Evolutionary conservation across 1,140 invertebrate genomes (phyloP), one percentile per base, ranked within the genome.

Genomic region (Panulirus ornatus): DNA sequence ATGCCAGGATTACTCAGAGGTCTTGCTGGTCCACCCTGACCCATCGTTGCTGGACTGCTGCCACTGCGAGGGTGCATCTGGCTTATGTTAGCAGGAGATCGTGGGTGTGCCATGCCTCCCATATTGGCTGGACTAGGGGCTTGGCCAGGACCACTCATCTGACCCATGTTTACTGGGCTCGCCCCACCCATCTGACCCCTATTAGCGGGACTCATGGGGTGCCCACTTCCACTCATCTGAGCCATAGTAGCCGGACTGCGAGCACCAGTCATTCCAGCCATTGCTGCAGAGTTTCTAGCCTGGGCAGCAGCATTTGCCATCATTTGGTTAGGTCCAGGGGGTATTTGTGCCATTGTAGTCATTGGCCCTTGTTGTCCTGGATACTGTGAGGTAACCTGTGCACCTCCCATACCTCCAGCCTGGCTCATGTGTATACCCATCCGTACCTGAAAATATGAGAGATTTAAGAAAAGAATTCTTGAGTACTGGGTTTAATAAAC

Each of bases 361-460:
- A 92, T 92, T 40, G 86, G 91, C n/a, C 71, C 83, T 34, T 84
- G 84, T 78, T 90, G 91, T 44, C 83, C 91, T 27, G 91, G 91
- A 58, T 90, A 92, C 66, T 92, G 91, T 8, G 91, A 92, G 5
- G 91, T 92, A 30, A 92, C 91, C 54, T 92, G 91, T 22, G 73
- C 91, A 36, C 91, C 91, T 27, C 91, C 91, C 91, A 92, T 92
- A 2, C 91, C 91, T 22, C 91, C 91, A 54, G 88, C 89, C 58
- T 92, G 91, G 88, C 91, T 92, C 91, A 92, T 92, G 58, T 92
- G 91, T 36, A 92, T 86, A 30, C 91, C 91, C 91, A 92, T 92
- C 30, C 91, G 83, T 34, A 87, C 91, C 91, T 92, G 88, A 42
- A 83, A 85, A 8, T 36, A 38, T n/a, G n/a, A n/a, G n/a, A n/a